Base-by-base conservation (phyloP, 37 sponge, comb jelly and placozoan genomes). In the Aplysina aerophoba region DNA sequence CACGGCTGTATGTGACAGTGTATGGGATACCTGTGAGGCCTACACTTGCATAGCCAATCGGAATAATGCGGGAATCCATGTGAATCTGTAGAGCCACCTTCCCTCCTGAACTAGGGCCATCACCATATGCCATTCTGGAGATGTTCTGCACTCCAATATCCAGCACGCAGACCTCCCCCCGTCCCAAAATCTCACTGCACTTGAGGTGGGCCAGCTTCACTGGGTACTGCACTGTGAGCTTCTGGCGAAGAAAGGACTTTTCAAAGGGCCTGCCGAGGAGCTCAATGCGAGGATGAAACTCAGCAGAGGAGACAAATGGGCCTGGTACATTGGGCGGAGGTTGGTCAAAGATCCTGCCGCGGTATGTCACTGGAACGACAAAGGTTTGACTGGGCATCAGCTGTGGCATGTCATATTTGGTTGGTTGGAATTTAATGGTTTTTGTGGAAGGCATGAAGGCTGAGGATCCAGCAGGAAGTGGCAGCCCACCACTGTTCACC, bases 291-390 rank as follows among this genome's bases (percentile, higher is more conserved):
- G 94, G 82, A 50, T 86, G 57, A 40, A 94, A 91, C 62, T 86
- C 59, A 15, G 94, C 94, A 39, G 64, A 36, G 20, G 90, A 89
- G 36, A 91, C 85, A 83, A 91, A 94, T 14, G 94, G 94, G 24
- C 91, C 94, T 12, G 89, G 87, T 0, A 72, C 84, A 85, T 94
- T 94, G 1, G 94, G 94, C 21, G 91, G 91, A 24, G 94, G 94
- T 36, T 91, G 86, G 55, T 94, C 94, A 79, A 91, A 94, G 35
- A 94, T 90, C 59, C 94, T 74, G 33, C 94, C 94, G 67, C 81
- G 87, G 73, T 84, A 91, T 59, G 89, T 89, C 50, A 81, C 72
- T 1, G 91, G 89, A 37, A 94, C 61, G 35, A 66, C 80, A 79
- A 85, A 91, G 14, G 73, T 53, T n/a, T 85, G 73, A 15, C 72